Evolutionary conservation across 2,888 invertebrate genomes (phyloP), one percentile per base, ranked within the genome.

Genomic region (Volucella inanis): DNA sequence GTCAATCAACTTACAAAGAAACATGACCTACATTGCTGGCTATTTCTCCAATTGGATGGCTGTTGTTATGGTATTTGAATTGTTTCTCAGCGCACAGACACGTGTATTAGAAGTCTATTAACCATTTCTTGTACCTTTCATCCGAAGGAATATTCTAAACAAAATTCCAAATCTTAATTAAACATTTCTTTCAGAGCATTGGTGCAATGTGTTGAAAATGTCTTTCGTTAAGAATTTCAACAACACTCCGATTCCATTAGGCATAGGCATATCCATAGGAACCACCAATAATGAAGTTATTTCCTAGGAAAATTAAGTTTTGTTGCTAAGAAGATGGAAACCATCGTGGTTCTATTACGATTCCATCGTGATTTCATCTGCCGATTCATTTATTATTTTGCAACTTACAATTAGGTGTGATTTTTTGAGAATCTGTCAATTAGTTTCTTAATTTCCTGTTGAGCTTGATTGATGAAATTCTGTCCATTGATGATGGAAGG

Each of bases 1-100:
- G 83, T 84, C 83, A 84, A 84, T 85, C 80, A 80, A 67, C 84
- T 71, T 11, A 49, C n/a, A 57, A 41, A 57, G 74, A 75, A 75
- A 75, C 79, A 74, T 70, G 79, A 84, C 83, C 83, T 70, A 84
- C 80, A 84, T 84, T 61, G 38, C 6, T 22, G 31, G 57, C 14
- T 38, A 68, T 72, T 75, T 52, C 79, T 68, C 64, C 79, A 79
- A 75, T 84, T 75, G 74, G 74, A 68, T 65, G 74, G 64, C 50
- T 70, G 78, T 64, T 68, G 14, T 47, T 18, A 31, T 31, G 6
- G 31, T 6, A 39, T 18, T 39, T 41, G 50, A 52, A 22, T 15
- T n/a, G 15, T 41, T 49, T 18, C 43, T 49, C 18, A 62, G 8
- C 4, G 22, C 38, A 47, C 10, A 14, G 45, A 54, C 45, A 43